Conservation (phyloP, 1,140 invertebrate species). For the Bombus waltoni region DNA sequence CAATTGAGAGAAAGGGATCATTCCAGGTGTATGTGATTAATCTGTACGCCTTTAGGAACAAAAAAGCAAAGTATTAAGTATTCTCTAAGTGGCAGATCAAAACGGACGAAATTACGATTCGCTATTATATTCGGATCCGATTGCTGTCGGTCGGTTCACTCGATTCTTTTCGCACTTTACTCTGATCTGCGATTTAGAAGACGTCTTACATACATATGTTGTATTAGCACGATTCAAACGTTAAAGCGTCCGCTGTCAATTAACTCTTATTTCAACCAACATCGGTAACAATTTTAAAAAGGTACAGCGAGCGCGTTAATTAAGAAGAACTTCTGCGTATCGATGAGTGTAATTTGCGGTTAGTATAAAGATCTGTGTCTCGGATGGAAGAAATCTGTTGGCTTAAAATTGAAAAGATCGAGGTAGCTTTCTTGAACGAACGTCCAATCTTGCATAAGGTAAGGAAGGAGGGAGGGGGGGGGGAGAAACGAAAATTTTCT, state of each 20-base stretch:
- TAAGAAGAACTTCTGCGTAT: slow-evolving; percentile 4
- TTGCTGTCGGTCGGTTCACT: not conserved
- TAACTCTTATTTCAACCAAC: slow-evolving; percentile 10
- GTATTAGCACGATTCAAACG: slow-evolving; percentile 12
- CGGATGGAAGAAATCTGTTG: not conserved
- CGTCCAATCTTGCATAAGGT: not conserved
- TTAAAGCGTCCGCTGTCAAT: slow-evolving; percentile 45
- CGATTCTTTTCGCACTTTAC: not conserved
- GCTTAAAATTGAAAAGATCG: slow-evolving; percentile 39
- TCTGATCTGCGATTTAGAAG: not conserved
- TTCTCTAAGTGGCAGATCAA: slow-evolving; percentile 5
- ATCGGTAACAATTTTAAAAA: not conserved
- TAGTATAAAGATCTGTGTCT: not conserved
- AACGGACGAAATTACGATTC: too few relatives aligned
- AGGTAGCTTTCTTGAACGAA: not conserved
- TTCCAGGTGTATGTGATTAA: slow-evolving; percentile 37
- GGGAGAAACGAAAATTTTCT: not conserved
- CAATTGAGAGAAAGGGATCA: slow-evolving; percentile 19
- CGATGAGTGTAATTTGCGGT: slow-evolving; percentile 17
- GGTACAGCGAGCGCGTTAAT: slow-evolving; percentile 34
- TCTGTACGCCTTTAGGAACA: slow-evolving; percentile 9
- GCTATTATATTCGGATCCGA: not conserved
- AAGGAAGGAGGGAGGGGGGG: not conserved
- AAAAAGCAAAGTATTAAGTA: not conserved
- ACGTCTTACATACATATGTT: not conserved